These are phyloP conservation scores for Scatophagus argus DNA, from an alignment of 2,113 vertebrate species.

Conservation along the genomic window DNA sequence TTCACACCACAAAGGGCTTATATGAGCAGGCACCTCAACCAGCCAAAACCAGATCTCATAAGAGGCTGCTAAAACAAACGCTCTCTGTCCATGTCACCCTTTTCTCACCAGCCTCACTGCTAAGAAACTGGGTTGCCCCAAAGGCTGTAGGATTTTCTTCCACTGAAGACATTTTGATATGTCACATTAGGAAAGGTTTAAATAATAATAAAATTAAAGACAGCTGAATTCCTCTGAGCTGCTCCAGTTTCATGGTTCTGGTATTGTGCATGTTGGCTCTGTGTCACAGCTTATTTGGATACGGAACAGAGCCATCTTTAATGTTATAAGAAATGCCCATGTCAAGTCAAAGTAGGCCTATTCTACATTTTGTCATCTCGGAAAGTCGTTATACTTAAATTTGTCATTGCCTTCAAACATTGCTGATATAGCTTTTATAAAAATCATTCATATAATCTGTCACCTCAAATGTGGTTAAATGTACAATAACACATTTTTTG, in stretches of 20 bases:
- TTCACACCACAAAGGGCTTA: conserved; percentile 64
- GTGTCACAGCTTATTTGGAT: background rate
- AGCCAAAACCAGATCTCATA: conserved; percentile 64
- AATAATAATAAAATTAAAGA: background rate
- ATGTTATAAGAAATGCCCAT: background rate
- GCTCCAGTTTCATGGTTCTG: background rate
- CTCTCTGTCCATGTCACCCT: conserved; percentile 35
- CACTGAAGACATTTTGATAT: background rate
- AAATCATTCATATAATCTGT: background rate
- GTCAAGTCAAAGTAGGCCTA: background rate
- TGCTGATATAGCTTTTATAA: background rate
- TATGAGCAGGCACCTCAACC: conserved; percentile 46
- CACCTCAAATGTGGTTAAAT: background rate
- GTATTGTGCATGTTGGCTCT: background rate
- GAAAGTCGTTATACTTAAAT: background rate
- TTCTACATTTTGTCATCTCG: background rate
- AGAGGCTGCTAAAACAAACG: conserved; percentile 62
- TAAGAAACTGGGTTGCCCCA: background rate
- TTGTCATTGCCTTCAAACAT: background rate
- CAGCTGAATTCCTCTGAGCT: background rate
- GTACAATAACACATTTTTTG: background rate
- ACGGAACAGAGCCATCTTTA: background rate
- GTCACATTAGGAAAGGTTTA: background rate
- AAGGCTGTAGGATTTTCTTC: background rate
- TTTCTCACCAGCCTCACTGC: conserved; percentile 33